Evolutionary conservation across 2,113 vertebrate species (phyloP).

Genomic region (Lophura nycthemera): DNA sequence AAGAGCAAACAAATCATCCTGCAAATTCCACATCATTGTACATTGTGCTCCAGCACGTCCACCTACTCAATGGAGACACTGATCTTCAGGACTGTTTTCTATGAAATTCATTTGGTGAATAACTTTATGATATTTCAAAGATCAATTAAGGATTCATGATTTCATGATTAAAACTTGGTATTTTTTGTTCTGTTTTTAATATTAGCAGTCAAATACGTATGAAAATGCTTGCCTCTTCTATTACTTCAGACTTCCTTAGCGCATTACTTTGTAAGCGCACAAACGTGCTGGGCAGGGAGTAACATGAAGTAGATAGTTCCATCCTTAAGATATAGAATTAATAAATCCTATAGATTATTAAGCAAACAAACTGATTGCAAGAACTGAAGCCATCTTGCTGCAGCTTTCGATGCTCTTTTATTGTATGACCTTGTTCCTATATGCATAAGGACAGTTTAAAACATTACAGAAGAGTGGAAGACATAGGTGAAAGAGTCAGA

Average conservation of each 20-base stretch:
- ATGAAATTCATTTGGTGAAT: constrained; percentile 19
- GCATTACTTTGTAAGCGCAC: background rate
- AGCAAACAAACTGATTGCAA: background rate
- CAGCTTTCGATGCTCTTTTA: background rate
- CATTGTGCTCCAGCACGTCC: background rate
- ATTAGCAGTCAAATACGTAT: constrained; percentile 52
- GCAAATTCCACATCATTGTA: background rate
- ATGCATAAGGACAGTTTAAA: background rate
- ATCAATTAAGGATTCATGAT: constrained; percentile 53
- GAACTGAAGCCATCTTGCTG: background rate
- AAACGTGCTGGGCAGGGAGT: background rate
- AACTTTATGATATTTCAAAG: constrained; percentile 56
- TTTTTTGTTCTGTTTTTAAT: constrained; percentile 33
- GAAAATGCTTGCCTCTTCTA: constrained; percentile 29
- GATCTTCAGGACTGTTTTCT: background rate
- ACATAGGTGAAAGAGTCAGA: background rate
- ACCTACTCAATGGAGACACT: background rate
- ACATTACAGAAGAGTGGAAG: background rate
- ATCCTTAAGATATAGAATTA: background rate
- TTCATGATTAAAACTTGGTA: constrained; percentile 39
- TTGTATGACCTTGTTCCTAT: background rate
- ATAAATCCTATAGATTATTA: too few relatives aligned
- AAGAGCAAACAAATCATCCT: background rate
- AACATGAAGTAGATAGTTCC: background rate
- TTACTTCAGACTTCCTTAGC: constrained; percentile 30